Percentiles rank a stretch among this genome's conserved stretches.
These are phyloP conservation scores for Tachypleus tridentatus DNA, from an alignment of 1,140 invertebrate genomes.

Conservation along the genomic window DNA sequence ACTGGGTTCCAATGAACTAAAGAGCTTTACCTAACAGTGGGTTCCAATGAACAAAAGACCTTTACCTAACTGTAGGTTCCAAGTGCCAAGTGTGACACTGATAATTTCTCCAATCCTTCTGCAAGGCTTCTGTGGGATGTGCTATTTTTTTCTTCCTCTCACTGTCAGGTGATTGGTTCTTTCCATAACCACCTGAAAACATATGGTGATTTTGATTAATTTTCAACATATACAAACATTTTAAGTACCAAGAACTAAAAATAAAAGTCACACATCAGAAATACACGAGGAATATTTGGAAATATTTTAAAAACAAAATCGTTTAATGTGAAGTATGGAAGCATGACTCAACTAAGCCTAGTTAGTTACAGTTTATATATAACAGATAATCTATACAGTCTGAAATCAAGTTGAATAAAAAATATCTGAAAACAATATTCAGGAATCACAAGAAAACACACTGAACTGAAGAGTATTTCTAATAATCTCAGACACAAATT, in stretches of 20 bases:
- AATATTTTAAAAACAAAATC: no score
- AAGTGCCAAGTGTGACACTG: conserved; percentile 94
- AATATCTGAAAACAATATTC: background rate
- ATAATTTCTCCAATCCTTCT: conserved; percentile 83
- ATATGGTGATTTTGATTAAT: background rate
- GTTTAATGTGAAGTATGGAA: no score
- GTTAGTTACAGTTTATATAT: background rate
- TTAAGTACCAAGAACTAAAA: no score
- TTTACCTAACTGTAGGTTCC: conserved; percentile 85
- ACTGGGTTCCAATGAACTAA: no score
- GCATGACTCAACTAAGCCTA: no score
- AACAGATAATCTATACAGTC: background rate
- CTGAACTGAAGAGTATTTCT: no score
- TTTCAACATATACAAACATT: no score
- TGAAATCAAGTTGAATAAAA: background rate
- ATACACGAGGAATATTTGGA: no score
- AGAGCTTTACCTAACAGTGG: background rate
- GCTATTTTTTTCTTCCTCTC: conserved; percentile 31
- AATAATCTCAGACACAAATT: no score
- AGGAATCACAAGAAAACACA: no score
- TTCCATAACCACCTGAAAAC: conserved; percentile 15
- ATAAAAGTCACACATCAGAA: no score
- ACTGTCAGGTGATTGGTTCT: conserved; percentile 29
- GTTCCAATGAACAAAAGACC: conserved; percentile 17
- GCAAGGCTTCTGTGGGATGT: conserved; percentile 37